Evolutionary conservation across 2,888 invertebrate genomes (phyloP), one percentile per base, ranked within the genome.

Genomic region (Malthinus flaveolus): DNA sequence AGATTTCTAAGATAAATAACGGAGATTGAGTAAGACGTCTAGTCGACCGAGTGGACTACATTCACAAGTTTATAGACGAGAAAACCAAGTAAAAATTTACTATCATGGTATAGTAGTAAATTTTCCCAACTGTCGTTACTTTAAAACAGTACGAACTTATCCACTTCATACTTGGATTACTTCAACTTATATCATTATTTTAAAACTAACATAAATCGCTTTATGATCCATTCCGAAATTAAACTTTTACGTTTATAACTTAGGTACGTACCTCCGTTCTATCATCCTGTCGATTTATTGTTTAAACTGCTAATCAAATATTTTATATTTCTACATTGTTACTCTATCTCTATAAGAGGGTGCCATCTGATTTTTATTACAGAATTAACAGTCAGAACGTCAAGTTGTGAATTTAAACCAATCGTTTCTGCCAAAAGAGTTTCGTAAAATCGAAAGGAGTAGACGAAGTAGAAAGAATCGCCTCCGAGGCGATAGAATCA

Each of bases 1-100:
- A 65, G 64, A 67, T 63, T 56, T 62, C 55, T 57, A 62, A 68
- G 67, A 68, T 68, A 70, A 67, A 68, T 68, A 70, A 67, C 68
- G 59, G 65, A 65, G 68, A 68, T 70, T 68, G 68, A 70, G 66
- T 61, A 61, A 62, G 62, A 67, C 62, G 66, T 66, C 68, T 60
- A 62, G 52, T 57, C 53, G 61, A 63, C 61, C 59, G 59, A 57
- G 65, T 66, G 66, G 63, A 66, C 66, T 64, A 62, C 56, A 64
- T 59, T 50, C 52, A 49, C 52, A 51, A 56, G 56, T 60, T 60
- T 60, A 60, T 56, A 60, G 56, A 60, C 48, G 53, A 23, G 56
- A 46, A 52, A 51, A 56, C 49, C 34, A 52, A 49, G 56, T 37
- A 56, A 50, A 60, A 59, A 60, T 60, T 60, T 60, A 60, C 56